Evolutionary conservation across 53 echinoderm and acorn worm genomes (phyloP).

Genomic region (Patiria pectinifera): DNA sequence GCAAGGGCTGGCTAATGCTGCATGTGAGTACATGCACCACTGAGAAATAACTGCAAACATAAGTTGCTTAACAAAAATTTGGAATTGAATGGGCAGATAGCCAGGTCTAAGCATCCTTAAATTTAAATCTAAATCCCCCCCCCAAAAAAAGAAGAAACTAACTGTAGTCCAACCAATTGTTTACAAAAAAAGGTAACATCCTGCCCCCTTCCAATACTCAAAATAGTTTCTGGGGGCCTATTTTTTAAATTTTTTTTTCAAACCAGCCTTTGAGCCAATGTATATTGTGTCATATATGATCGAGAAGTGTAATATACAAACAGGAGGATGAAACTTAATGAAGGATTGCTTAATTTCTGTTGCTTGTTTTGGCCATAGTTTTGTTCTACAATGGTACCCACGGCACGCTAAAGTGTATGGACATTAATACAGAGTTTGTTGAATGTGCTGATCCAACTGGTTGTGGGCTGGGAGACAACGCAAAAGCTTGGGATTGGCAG

Average conservation of each 20-base stretch:
- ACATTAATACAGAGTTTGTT: conserved; percentile 78
- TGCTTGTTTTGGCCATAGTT: conserved; percentile 50
- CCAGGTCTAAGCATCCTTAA: too few relatives aligned
- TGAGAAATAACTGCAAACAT: background rate
- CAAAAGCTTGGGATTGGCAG: conserved; percentile 93
- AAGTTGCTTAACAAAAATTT: background rate
- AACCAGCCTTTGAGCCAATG: too few relatives aligned
- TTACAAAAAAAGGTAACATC: too few relatives aligned
- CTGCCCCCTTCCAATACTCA: too few relatives aligned
- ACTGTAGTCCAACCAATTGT: too few relatives aligned
- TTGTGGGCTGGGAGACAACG: conserved; percentile 72
- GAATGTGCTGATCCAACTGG: conserved; percentile 94
- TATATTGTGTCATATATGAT: too few relatives aligned
- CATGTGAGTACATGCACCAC: conserved; percentile 63
- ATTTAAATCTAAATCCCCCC: too few relatives aligned
- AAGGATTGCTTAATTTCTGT: background rate
- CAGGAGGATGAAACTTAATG: background rate
- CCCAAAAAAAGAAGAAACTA: too few relatives aligned
- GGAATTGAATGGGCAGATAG: background rate
- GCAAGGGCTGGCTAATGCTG: conserved; percentile 75
- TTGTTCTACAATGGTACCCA: conserved; percentile 85
- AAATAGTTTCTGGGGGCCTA: too few relatives aligned
- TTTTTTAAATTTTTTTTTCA: too few relatives aligned
- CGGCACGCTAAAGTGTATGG: conserved; percentile 73
- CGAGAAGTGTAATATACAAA: too few relatives aligned